Base-by-base conservation (phyloP, 2,888 invertebrate species). In the Gisinianus flammeolus region DNA sequence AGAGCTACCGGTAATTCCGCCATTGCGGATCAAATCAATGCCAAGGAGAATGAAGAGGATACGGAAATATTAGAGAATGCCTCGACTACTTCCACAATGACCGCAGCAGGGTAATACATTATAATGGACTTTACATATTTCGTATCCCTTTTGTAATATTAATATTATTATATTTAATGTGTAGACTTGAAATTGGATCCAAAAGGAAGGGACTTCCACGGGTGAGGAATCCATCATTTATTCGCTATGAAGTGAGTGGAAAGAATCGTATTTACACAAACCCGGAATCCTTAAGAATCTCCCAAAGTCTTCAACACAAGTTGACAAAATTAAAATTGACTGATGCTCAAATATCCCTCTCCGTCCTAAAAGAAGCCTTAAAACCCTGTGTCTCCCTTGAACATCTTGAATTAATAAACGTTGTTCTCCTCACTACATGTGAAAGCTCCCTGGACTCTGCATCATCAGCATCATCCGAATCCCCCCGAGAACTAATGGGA, bases 1-100 rank as follows among this genome's bases (percentile, higher is more conserved):
- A 35, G 71, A 12, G 22, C 71, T 19, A 71, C 71, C 56, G 71
- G 58, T 4, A 71, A 71, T 31, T 16, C 16, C 3, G 16, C 26
- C 8, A 52, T 71, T 71, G 71, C 71, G 2, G 71, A 71, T 10
- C 71, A 56, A 52, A 71, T 71, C n/a, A 71, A 30, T 24, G 5
- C 6, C 4, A 64, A 28, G n/a, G 26, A 30, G 6, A 26, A 6
- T 64, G 10, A 28, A 16, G 30, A 64, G 6, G 30, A 64, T 24
- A 26, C 22, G 10, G 19, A 12, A 58, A n/a, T n/a, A n/a, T n/a
- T 24, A 28, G 64, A 64, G 28, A 64, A 64, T 12, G 12, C 6
- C 5, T 8, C 10, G 10, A 6, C n/a, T 58, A 22, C 6, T 6
- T n/a, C 8, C 4, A 30, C 6, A 8, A 19, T 6, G n/a, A 64